Evolutionary conservation across 2,113 vertebrate species (phyloP), one percentile per base, ranked within the genome.

Genomic region (Synchiropus splendidus): DNA sequence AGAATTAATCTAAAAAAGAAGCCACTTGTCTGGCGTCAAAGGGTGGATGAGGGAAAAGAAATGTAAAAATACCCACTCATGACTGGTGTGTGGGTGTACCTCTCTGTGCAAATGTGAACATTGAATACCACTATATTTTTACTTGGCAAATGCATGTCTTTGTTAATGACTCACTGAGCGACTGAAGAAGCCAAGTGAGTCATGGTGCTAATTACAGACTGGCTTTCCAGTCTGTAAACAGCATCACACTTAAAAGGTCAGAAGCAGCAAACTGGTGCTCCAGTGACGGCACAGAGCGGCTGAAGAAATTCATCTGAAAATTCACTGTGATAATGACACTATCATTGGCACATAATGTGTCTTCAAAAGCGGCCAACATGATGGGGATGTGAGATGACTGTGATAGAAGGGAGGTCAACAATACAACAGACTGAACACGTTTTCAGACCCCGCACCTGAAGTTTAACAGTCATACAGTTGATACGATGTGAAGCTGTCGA

Each of bases 191-290:
- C 57, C 61, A 54, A 71, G 45, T 64, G 64, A 75, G 43, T 65
- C 67, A 58, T 62, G 64, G 50, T 55, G 39, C 48, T 63, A 75
- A 75, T 79, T 61, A 74, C 34, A 48, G 32, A 27, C 57, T 47
- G 62, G 53, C 58, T 40, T 43, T 40, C 52, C 18, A 27, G 3
- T 68, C 48, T 74, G 38, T 33, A 69, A 61, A 79, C 70, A 58
- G 67, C 69, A 59, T 73, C 61, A 53, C 71, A 64, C 54, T 27
- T 66, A 41, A 75, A 71, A 75, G 75, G 70, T 75, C 75, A 68
- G 60, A 66, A 62, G 41, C 56, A 49, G 53, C 58, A 74, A 75
- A 69, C 47, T 58, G 57, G 42, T 73, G 46, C 39, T 13, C 39
- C 54, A 45, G 31, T 43, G 42, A 53, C 36, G 36, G 35, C 36